Conservation (phyloP, 2,113 vertebrate genomes). For the Pimephales promelas region DNA sequence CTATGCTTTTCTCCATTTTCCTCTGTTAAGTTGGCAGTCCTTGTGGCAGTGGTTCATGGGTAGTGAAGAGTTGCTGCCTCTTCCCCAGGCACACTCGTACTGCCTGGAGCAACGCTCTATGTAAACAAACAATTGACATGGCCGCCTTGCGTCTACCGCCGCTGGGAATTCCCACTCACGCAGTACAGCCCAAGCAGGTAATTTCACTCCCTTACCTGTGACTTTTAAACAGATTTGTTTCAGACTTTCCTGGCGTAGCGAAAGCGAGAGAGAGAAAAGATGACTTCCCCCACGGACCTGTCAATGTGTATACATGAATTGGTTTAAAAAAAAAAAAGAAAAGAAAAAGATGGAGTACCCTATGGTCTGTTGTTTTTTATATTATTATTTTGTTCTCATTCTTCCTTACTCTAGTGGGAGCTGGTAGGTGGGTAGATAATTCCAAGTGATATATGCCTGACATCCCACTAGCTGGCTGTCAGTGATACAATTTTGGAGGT, state of each 20-base stretch:
- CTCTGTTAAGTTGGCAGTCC: constrained; percentile 41
- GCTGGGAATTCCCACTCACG: constrained; percentile 68
- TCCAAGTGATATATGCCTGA: constrained; percentile 70
- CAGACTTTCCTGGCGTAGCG: constrained; percentile 42
- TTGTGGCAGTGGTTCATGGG: constrained; percentile 50
- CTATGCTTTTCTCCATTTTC: constrained; percentile 2
- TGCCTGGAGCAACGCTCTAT: constrained; percentile 66
- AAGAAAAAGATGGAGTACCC: constrained; percentile 39
- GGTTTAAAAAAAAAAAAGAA: constrained; percentile 44
- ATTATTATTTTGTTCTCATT: constrained; percentile 51
- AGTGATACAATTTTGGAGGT: constrained; percentile 73
- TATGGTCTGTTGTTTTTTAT: constrained; percentile 50
- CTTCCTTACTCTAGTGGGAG: constrained; percentile 42
- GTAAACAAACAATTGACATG: constrained; percentile 78
- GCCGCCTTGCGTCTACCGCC: constrained; percentile 67
- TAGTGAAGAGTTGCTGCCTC: constrained; percentile 58
- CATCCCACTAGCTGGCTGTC: constrained; percentile 75
- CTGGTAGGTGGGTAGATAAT: constrained; percentile 65
- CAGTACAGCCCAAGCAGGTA: constrained; percentile 60
- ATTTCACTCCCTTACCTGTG: constrained; percentile 59
- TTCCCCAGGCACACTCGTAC: constrained; percentile 49
- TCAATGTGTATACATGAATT: constrained; percentile 50
- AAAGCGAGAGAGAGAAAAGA: constrained; percentile 32
- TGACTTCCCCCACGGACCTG: constrained; percentile 45
- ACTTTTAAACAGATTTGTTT: constrained; percentile 63